Percentiles rank a stretch among this genome's conserved stretches.
These are phyloP conservation scores for Malachius bipustulatus DNA, from an alignment of 2,888 invertebrate species.

Conservation along the genomic window DNA sequence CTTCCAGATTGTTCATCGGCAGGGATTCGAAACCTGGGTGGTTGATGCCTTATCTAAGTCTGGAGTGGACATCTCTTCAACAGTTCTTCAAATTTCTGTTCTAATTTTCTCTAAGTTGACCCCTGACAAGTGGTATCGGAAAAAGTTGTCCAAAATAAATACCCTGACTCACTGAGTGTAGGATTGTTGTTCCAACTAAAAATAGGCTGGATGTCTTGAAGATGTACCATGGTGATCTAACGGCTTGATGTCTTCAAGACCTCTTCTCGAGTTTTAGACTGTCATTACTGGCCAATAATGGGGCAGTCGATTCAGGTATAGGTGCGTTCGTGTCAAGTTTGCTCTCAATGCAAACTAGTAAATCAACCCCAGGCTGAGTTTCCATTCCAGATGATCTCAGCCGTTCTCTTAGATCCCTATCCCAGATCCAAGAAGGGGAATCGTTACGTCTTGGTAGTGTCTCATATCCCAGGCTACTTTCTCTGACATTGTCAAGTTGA, in stretches of 20 bases:
- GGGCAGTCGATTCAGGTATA: not conserved
- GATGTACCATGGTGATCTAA: no score
- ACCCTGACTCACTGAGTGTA: constrained; percentile 17
- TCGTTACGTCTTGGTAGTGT: no score
- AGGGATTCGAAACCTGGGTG: constrained; percentile 20
- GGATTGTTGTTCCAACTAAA: constrained; percentile 11
- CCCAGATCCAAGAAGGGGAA: no score
- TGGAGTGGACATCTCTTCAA: no score
- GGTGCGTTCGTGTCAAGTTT: constrained; percentile 5
- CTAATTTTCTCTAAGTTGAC: not conserved
- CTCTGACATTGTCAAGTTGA: no score
- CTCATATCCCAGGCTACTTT: no score
- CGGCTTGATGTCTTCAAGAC: constrained; percentile 17
- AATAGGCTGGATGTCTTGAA: constrained; percentile 9
- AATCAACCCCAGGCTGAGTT: no score
- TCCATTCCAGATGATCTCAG: no score
- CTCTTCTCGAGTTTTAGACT: constrained; percentile 5
- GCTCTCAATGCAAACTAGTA: not conserved
- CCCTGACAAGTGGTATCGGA: constrained; percentile 14
- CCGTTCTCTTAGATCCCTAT: no score
- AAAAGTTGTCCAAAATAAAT: constrained; percentile 13
- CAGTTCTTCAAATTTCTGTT: constrained; percentile 1
- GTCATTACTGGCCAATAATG: constrained; percentile 9
- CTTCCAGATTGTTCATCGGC: constrained; percentile 20
- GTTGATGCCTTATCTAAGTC: constrained; percentile 23